Percentiles rank a stretch among this genome's conserved stretches.
Evolutionary conservation across 2,888 invertebrate genomes (phyloP).

Genomic region (Eustalomyia histrio): DNA sequence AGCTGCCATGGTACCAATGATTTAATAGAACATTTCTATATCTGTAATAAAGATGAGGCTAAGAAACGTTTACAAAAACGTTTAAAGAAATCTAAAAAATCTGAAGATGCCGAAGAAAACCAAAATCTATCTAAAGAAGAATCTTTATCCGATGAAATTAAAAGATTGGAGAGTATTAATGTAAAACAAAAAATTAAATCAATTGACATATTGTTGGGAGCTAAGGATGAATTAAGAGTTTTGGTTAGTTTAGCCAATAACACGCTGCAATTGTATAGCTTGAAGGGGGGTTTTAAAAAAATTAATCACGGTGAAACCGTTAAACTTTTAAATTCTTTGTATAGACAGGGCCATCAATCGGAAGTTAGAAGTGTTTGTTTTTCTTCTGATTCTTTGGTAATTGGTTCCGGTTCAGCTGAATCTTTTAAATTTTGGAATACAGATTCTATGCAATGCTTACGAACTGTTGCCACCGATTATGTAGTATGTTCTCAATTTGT

Average conservation of each 20-base stretch:
- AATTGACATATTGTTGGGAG: conserved; percentile 85
- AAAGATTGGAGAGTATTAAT: conserved; percentile 84
- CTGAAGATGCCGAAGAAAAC: conserved; percentile 76
- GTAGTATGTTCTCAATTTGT: conserved; percentile 88
- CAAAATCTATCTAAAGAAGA: conserved; percentile 76
- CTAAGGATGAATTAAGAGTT: conserved; percentile 85
- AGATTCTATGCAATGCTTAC: conserved; percentile 84
- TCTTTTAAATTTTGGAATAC: conserved; percentile 96
- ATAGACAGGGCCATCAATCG: conserved; percentile 91
- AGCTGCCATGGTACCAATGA: conserved; percentile 92
- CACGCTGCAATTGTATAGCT: conserved; percentile 85
- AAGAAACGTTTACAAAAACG: conserved; percentile 86
- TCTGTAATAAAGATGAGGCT: conserved; percentile 88
- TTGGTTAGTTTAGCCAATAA: conserved; percentile 86
- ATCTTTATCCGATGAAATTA: conserved; percentile 87
- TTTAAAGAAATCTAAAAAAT: conserved; percentile 84
- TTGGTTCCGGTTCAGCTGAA: conserved; percentile 92
- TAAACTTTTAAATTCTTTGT: conserved; percentile 83
- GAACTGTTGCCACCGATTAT: conserved; percentile 85
- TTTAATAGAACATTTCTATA: conserved; percentile 89
- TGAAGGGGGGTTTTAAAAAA: conserved; percentile 78
- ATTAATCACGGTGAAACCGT: conserved; percentile 77
- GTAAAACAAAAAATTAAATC: conserved; percentile 86
- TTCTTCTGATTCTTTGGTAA: conserved; percentile 93
- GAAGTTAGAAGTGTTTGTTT: conserved; percentile 93